phyloP scores from a whole-genome alignment of 2,113 vertebrate species.

The Typhlomys cinereus region DNA sequence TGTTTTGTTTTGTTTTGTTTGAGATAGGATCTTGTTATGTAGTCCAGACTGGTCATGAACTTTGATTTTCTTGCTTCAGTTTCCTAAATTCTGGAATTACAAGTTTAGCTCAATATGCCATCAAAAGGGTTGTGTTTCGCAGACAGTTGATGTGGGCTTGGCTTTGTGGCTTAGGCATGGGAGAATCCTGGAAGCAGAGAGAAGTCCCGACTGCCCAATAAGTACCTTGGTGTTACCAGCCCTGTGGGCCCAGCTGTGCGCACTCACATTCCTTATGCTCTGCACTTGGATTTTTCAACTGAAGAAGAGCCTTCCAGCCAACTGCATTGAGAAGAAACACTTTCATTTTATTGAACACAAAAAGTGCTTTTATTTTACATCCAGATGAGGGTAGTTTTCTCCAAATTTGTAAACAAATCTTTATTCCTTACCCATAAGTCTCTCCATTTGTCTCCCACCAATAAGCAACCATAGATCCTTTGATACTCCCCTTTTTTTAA shows the following conservation, averaged over 20 bases:
- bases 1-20: background rate
- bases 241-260: too few relatives aligned
- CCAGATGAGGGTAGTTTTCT: conserved; percentile 77
- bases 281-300: background rate
- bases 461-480: too few relatives aligned
- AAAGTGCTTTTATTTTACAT: conserved; percentile 79
- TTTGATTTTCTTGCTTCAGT: background rate
- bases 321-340: conserved; percentile 69
- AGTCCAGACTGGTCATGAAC: background rate
- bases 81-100: background rate
- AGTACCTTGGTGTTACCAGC: conserved; percentile 85
- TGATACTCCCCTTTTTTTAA: conserved; percentile 85
- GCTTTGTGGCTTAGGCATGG: conserved; percentile 94
- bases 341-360: conserved; percentile 79
- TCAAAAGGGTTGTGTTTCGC: conserved; percentile 93
- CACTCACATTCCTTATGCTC: conserved; percentile 75
- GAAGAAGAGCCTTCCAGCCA: conserved; percentile 31
- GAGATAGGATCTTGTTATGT: background rate
- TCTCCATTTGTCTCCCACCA: conserved; percentile 44
- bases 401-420: conserved; percentile 76
- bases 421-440: background rate
- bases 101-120: background rate
- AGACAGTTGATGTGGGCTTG: conserved; percentile 94
- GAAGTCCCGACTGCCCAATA: conserved; percentile 86
- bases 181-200: conserved; percentile 94